Conservation (phyloP, 2,113 vertebrate species). For the Odobenus rosmarus region DNA sequence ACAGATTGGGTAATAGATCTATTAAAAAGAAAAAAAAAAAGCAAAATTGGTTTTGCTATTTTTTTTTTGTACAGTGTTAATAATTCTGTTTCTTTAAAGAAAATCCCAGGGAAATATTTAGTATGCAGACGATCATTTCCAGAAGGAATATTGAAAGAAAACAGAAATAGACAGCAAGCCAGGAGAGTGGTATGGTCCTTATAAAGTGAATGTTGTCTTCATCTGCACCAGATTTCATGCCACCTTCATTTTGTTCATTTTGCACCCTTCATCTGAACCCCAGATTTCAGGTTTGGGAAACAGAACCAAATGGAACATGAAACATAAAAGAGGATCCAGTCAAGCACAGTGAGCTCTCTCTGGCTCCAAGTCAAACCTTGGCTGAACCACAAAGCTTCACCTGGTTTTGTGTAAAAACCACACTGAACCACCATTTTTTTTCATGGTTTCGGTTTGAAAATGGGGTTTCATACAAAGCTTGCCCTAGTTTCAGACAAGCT, state of each 20-base stretch:
- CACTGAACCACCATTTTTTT: conserved; percentile 77
- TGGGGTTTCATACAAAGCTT: conserved; percentile 73
- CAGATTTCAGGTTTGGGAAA: conserved; percentile 48
- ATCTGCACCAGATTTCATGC: neutral
- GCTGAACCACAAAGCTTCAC: conserved; percentile 79
- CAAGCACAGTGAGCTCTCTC: conserved; percentile 27
- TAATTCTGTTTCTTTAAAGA: neutral
- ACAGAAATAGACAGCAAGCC: neutral
- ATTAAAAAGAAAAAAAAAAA: neutral
- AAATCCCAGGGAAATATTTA: neutral
- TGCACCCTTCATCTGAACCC: conserved; percentile 41
- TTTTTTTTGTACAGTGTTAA: neutral
- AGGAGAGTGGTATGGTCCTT: neutral
- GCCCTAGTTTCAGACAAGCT: conserved; percentile 68
- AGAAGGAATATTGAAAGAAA: neutral
- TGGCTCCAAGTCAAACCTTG: conserved; percentile 70
- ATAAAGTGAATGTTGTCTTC: neutral
- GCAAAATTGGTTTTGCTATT: neutral
- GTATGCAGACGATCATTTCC: neutral
- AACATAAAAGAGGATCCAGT: conserved; percentile 31
- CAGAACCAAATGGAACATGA: conserved; percentile 58
- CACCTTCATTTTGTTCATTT: neutral
- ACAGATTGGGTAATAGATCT: neutral
- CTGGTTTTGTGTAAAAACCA: conserved; percentile 82
- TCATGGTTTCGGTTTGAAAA: conserved; percentile 79